Percentiles rank a stretch among this genome's conserved stretches.
Conservation (phyloP, 1,140 invertebrate species). For the Caenorhabditis brenneri region DNA sequence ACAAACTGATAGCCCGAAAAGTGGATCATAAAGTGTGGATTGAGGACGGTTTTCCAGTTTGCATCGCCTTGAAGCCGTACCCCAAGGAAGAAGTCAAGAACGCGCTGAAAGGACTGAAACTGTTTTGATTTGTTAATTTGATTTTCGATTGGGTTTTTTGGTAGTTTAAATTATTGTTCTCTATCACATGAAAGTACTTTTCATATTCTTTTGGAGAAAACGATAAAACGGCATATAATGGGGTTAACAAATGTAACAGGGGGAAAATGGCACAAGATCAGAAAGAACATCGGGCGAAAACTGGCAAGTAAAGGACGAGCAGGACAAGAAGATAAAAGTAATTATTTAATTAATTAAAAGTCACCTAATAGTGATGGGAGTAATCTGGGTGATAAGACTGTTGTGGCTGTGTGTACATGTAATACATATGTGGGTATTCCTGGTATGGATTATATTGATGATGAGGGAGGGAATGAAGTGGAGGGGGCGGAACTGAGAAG, state of each 20-base stretch:
- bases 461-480: not conserved
- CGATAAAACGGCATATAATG: not conserved
- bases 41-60: slow-evolving; percentile 94
- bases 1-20: slow-evolving; percentile 78
- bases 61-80: slow-evolving; percentile 90
- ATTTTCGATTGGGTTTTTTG: too few species aligned
- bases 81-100: slow-evolving; percentile 76
- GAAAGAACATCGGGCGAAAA: too few species aligned
- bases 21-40: slow-evolving; percentile 90
- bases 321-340: not conserved
- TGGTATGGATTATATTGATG: not conserved
- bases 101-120: slow-evolving; percentile 59
- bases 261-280: not conserved
- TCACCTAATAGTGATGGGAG: not conserved
- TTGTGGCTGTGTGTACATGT: not conserved
- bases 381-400: not conserved
- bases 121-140: too few species aligned
- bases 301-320: not conserved
- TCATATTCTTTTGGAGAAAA: not conserved
- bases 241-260: not conserved
- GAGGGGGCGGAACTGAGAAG: not conserved
- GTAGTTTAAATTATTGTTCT: too few species aligned
- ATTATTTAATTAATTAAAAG: too few species aligned
- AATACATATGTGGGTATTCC: not conserved
- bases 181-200: too few species aligned